phyloP scores from a whole-genome alignment of 2,797 vertebrate genomes.

The Peromyscus aztecus region DNA sequence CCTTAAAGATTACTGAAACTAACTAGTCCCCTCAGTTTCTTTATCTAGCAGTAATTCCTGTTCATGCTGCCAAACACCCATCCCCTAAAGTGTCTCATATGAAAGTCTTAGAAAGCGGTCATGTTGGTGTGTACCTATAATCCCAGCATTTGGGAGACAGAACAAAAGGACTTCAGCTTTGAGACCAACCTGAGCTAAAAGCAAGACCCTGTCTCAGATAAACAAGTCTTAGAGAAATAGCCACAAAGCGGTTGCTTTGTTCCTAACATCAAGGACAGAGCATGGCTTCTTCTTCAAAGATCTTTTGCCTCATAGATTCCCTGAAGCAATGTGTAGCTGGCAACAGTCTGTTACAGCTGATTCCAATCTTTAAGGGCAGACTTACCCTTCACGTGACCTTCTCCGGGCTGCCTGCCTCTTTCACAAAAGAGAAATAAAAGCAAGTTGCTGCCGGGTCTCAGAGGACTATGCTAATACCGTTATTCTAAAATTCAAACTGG shows the following conservation, averaged over 20 bases:
- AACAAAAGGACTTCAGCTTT: not conserved
- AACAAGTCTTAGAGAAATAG: not conserved
- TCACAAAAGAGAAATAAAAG: not conserved
- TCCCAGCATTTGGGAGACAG: not conserved
- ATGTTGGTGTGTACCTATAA: not conserved
- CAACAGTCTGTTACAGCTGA: not conserved
- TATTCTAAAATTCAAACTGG: not conserved
- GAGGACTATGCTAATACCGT: not conserved
- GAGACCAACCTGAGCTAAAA: not conserved
- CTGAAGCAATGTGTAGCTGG: not conserved
- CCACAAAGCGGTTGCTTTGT: not conserved
- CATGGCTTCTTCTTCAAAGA: slow-evolving; percentile 37
- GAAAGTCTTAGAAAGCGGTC: not conserved
- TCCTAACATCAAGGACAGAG: not conserved
- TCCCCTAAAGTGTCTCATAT: not conserved
- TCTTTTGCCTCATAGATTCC: not conserved
- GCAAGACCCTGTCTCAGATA: not conserved
- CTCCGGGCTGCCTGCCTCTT: not conserved
- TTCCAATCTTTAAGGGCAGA: not conserved
- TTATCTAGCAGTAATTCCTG: slow-evolving; percentile 34
- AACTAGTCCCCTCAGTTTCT: slow-evolving; percentile 12
- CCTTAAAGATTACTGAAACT: not conserved
- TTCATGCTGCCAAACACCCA: not conserved
- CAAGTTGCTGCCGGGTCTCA: not conserved
- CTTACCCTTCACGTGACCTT: not conserved